Evolutionary conservation across 2,797 vertebrate species (phyloP), one percentile per base, ranked within the genome.

Genomic region (Argyrosomus regius): DNA sequence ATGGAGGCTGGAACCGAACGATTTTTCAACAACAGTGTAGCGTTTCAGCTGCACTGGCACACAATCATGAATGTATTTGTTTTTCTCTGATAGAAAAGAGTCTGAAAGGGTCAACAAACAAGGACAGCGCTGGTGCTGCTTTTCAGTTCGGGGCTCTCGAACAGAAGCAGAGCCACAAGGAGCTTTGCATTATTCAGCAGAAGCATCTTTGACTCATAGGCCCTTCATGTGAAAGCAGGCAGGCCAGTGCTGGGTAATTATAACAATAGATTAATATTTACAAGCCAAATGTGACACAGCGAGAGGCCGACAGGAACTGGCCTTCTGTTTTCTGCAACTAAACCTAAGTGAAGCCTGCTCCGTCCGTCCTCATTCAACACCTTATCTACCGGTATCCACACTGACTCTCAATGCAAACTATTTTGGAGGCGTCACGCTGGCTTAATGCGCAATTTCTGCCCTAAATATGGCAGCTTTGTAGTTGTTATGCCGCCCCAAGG

Each of bases 141-240:
- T 22, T 72, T 53, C 39, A 53, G 49, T 77, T 50, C 45, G 52
- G 59, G 41, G 60, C 56, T 76, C 52, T 65, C 82, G 72, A 87
- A 73, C 67, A 75, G 75, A 85, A 82, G 70, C 77, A 75, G 68
- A 79, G 87, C 72, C 81, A 75, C 77, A 41, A 70, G 63, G 54
- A 81, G 78, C 63, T 77, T 68, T 90, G 78, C 69, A 88, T 90
- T 89, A 89, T 90, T 91, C 79, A 91, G 72, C 79, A 77, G 76
- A 54, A 62, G 59, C 87, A 77, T 88, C 54, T 86, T 83, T 86
- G 83, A 87, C 71, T 91, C 80, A 69, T 56, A 46, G 70, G 76
- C 49, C 64, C 50, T 78, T 76, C 56, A 28, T 72, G 73, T 85
- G 68, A 62, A 57, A 74, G 61, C 63, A 64, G 59, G n/a, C 78